Base-by-base conservation (phyloP, 2,113 vertebrate genomes). In the Dasyprocta punctata region DNA sequence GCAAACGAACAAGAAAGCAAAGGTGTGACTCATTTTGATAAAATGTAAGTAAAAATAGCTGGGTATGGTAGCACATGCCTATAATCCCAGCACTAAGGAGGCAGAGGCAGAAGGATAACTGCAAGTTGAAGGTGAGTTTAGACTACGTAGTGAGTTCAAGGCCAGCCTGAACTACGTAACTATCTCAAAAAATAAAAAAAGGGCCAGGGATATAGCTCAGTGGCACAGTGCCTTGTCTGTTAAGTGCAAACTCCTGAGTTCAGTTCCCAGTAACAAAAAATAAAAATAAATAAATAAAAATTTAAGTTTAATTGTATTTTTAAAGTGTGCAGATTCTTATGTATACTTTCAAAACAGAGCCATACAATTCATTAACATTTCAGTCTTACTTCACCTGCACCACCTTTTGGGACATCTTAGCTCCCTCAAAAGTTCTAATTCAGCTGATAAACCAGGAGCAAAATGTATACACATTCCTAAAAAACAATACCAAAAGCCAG, bases 1-100 rank as follows among this genome's bases (percentile, higher is more conserved):
- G 19, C 58, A 89, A 86, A 94, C 58, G 84, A 95, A 80, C 47
- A 89, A 58, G 63, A 89, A 82, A 71, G 63, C 11, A 54, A 75
- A 86, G 54, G 52, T 61, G 26, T 47, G 63, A 82, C 54, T 89
- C 89, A 47, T 47, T 41, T 28, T 67, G 80, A 92, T 67, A 92
- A 86, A 81, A 17, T 24, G 3, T 24, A 67, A 67, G 33, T 67
- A 67, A 73, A 73, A 73, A 41, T 41, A 17, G 19, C n/a, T 73
- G 19, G n/a, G n/a, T 73, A 3, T 24, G 8, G n/a, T 41, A 36
- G n/a, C n/a, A 41, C 16, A 41, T 1, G 2, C 14, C 9, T 67
- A 33, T 67, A 36, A 67, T 67, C 33, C 14, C 33, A 67, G 63
- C 63, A 67, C 63, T 67, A 33, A 67, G 63, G 56, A 58, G 56